Base-by-base conservation (phyloP, 2,113 vertebrate genomes). In the Prolemur simus region DNA sequence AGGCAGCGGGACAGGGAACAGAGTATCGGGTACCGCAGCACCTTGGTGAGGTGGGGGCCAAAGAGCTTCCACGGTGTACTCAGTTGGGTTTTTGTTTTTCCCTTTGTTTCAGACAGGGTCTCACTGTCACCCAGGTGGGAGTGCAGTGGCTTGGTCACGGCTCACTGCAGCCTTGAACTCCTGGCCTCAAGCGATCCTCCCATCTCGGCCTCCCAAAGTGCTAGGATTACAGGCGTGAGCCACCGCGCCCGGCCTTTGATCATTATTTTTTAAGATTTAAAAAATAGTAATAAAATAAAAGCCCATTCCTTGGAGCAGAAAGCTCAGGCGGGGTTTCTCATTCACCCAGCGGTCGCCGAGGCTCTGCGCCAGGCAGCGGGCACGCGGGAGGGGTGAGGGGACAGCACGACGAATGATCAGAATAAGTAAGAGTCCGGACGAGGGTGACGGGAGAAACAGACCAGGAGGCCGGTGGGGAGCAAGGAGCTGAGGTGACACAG, bases 401-500 rank as follows among this genome's bases (percentile, higher is more conserved):
- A 20, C 5, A 14, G 2, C 3, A 54, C 49, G 20, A 34, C 12
- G 11, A 63, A 29, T 13, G 20, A 63, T 12, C n/a, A 20, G 56
- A 37, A 0, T 17, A 25, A 32, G n/a, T 0, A 2, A 0, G n/a
- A 12, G 4, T 8, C 2, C 2, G n/a, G 39, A 27, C 47, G 0
- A 54, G 66, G 49, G 27, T 23, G 1, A 0, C 4, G 37, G 82
- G 8, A 78, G 49, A 15, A 29, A 1, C 1, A 5, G n/a, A n/a
- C 23, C 11, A 2, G n/a, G 78, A 80, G 80, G 49, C 68, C 0
- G 1, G 21, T 5, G 1, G 63, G 87, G 52, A 21, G 11, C 18
- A 4, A 1, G 14, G 54, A 2, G 18, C 73, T 3, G 0, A 21
- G 64, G 68, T 8, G 29, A 14, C n/a, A 37, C 10, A 4, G 68